Base-by-base conservation (phyloP, 2,888 invertebrate species). In the Drosophila trichaetosa region DNA sequence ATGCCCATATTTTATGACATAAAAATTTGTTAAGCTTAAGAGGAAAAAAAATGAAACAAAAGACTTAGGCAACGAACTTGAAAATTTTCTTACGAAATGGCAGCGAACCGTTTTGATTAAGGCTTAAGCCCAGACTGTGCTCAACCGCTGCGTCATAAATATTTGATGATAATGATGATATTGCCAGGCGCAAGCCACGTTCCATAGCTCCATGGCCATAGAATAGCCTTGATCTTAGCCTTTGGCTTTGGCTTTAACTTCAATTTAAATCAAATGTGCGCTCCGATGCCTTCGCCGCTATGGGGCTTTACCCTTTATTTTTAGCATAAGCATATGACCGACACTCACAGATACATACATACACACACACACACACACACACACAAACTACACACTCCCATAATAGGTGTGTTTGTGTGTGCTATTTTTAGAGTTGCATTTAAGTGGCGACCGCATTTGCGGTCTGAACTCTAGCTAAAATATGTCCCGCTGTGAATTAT, bases 401-500 rank as follows among this genome's bases (percentile, higher is more conserved):
- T 48, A 48, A 51, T 66, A 57, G 48, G n/a, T 48, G 36, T 61
- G 11, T 57, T 38, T 68, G 48, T 75, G 18, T 58, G 73, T 57
- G 82, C 86, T 86, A 86, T 86, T 86, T 86, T 84, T 90, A 86
- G 86, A 83, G 80, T 60, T 76, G 70, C 77, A 75, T 83, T 88
- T 80, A 85, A 90, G 86, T 86, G 85, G 84, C 83, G 90, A 83
- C 79, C 84, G 79, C 82, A 31, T 86, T 83, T 68, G 76, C 69
- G 71, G 81, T 69, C 89, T 87, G 90, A 87, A 90, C 90, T 89
- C 82, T 90, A 56, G 86, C 86, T 76, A 79, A 79, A 84, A 84
- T 85, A 83, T 86, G 80, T 88, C 89, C 89, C 78, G 82, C 87
- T 90, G 91, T 88, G 91, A 90, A 90, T 89, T 87, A 90, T 91